Evolutionary conservation across 2,113 vertebrate genomes (phyloP), one percentile per base, ranked within the genome.

Genomic region (Neolamprologus cancellatus): DNA sequence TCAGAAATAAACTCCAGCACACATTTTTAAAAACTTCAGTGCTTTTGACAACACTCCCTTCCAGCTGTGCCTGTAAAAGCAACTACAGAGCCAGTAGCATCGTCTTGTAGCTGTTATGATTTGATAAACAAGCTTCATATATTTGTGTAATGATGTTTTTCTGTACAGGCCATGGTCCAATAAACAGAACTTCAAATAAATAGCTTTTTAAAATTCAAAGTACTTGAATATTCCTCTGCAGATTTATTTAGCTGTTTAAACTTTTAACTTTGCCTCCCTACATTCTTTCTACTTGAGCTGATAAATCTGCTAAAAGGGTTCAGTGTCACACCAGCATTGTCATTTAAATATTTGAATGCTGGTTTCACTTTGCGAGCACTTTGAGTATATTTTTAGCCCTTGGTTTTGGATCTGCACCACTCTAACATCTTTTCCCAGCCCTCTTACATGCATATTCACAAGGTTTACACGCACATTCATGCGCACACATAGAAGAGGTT

Each of bases 271-370:
- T 10, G 74, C 81, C 59, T 78, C 39, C 44, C 25, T 85, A 79
- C 74, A 64, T 50, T 91, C 69, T 85, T 93, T 94, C 84, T 88
- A 57, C 89, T 94, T 86, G 76, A 88, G 74, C 86, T 92, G 86
- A 84, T 91, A 84, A 89, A 90, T 90, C 78, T 87, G 71, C 84
- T 93, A 91, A 94, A 95, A 94, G 87, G 89, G 79, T 93, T 93
- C 83, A 87, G 32, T 94, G 89, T 93, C 86, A 91, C 90, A 89
- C 81, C 20, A 59, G 64, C 83, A 83, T 89, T 94, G 88, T 93
- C 87, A 89, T 94, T 95, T 95, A 90, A 94, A 95, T 94, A 92
- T 94, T 93, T 95, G 86, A 95, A 92, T 90, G 85, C 54, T 25
- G 55, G 87, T 93, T 91, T 93, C 84, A 90, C 81, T 89, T 93